A percentile compares a stretch with the other conserved stretches of the same genome.
These are phyloP conservation scores for Chrysina gloriosa DNA, from an alignment of 2,888 invertebrate species.

Conservation along the genomic window DNA sequence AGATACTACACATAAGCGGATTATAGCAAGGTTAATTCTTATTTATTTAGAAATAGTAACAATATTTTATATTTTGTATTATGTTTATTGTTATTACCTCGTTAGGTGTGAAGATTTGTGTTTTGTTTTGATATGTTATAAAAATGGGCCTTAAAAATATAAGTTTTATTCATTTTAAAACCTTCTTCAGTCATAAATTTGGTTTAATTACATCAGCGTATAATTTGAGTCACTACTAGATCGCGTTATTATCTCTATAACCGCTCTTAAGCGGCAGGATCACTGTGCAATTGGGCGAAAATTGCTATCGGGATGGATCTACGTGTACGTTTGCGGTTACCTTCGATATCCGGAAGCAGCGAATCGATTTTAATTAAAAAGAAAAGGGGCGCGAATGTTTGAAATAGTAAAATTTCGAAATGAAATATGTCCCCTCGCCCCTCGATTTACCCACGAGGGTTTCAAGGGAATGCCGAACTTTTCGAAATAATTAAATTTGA, in stretches of 20 bases:
- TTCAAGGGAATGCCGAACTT: not conserved
- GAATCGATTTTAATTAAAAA: conserved; percentile 20
- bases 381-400: not conserved
- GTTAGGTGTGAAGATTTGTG: not conserved
- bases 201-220: too few species aligned
- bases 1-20: not conserved
- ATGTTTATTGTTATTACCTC: not conserved
- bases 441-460: not conserved
- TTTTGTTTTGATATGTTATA: too few species aligned
- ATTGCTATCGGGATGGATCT: not conserved
- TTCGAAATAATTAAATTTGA: conserved; percentile 17
- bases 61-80: too few species aligned
- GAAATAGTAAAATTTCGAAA: conserved; percentile 5
- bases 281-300: not conserved
- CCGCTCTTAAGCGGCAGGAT: too few species aligned
- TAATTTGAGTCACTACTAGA: too few species aligned
- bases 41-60: too few species aligned
- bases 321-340: not conserved
- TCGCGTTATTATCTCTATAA: too few species aligned
- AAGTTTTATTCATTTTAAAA: too few species aligned
- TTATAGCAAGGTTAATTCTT: not conserved
- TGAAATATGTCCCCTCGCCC: not conserved
- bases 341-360: conserved; percentile 8
- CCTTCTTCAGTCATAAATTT: too few species aligned
- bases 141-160: too few species aligned